Evolutionary conservation across 23 tunicate species (phyloP), one percentile per base, ranked within the genome.

Genomic region (Halocynthia roretzi): DNA sequence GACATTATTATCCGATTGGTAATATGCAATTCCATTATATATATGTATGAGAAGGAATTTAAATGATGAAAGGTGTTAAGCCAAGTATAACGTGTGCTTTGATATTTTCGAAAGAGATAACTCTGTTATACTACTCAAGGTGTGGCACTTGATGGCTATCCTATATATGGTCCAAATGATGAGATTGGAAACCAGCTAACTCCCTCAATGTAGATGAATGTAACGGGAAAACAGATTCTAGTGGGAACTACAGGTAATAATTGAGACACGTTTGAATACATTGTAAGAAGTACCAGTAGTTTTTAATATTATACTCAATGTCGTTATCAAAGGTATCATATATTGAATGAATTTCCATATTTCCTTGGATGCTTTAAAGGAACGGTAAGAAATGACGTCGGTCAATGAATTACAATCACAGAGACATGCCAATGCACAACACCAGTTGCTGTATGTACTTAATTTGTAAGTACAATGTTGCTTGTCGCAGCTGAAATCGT

Each of bases 111-210:
- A 4, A 31, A 0, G 44, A 31, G 44, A 31, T 31, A 31, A 31
- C 44, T 31, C 2, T 31, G 44, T 31, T 31, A 31, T 31, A 31
- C 44, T 51, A n/a, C 53, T 71, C 0, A 54, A 84, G 87, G 87
- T 10, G 87, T 84, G 48, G 87, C 87, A 8, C 67, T 84, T 9
- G 87, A 84, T 61, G 87, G 87, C 18, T 84, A 53, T 50, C 87
- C 87, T 17, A 84, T 84, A 10, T 84, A 84, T 56, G 87, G 87
- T 15, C 87, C 87, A 6, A 53, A 31, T 56, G 87, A 84, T 69
- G 87, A 84, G 52, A 57, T 52, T 48, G 87, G 87, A 0, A 69
- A 44, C 31, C 49, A 84, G 54, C 55, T 84, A n/a, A 77, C 51
- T 6, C 14, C 51, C 8, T 55, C n/a, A 12, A 84, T 44, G 60